Base-by-base conservation (phyloP, 2,113 vertebrate species). In the Neotragus moschatus region DNA sequence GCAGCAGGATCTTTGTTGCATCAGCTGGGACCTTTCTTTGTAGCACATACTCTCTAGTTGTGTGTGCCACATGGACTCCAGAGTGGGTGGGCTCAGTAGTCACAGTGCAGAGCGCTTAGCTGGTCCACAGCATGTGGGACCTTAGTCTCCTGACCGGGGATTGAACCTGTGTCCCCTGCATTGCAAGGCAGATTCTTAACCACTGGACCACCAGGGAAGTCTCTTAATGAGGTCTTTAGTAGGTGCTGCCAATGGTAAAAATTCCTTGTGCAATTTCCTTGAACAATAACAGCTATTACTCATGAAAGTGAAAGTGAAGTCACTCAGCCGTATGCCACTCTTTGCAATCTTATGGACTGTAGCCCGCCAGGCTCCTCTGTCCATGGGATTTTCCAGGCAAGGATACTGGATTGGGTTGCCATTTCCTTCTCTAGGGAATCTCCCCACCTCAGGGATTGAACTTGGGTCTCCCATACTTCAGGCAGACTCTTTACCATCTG, bases 321-420 rank as follows among this genome's bases (percentile, higher is more conserved):
- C 2, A 0, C 33, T 66, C 63, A 66, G 17, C 19, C 4, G 4
- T 10, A n/a, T 36, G 16, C 63, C 17, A 66, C 33, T 66, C 63
- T 66, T 36, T 66, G 63, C 33, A 66, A 21, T 16, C 17, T 63
- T 11, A 21, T 36, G 33, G 63, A 66, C 63, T 36, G 4, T 36
- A 66, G 63, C 63, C 16, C 0, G 2, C 16, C 63, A 66, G 63
- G 63, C 16, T n/a, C 16, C 33, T 66, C 63, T 0, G 2, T 19
- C 63, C 63, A n/a, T n/a, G 63, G 33, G 63, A 66, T 66, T 66
- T 19, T 66, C 63, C 33, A 66, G 63, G 63, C 63, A 66, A 66
- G 63, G 17, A 66, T 66, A 66, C 63, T n/a, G 33, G 63, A 66
- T 16, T 66, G 33, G 63, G 33, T 9, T 66, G 16, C 33, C 16